Percentiles rank a stretch among this genome's conserved stretches.
Evolutionary conservation across 1,140 invertebrate genomes (phyloP).

Genomic region (Euborellia annulipes): DNA sequence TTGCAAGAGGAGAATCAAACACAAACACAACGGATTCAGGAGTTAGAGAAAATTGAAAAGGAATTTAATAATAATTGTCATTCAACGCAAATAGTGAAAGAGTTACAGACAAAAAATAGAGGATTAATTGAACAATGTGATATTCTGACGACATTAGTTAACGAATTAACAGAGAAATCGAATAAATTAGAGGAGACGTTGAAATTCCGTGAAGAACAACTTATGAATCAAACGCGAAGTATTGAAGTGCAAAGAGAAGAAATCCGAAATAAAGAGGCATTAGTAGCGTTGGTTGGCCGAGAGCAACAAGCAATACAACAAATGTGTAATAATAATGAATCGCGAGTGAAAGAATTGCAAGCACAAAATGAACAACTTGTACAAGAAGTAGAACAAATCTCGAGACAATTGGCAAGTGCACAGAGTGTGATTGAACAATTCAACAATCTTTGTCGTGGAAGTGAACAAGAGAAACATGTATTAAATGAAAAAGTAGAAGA

Average conservation of each 20-base stretch:
- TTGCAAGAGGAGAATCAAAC: not conserved
- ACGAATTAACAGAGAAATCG: slow-evolving; percentile 1
- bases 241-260: slow-evolving; percentile 11
- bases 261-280: slow-evolving; percentile 4
- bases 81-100: not conserved
- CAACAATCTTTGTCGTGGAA: slow-evolving; percentile 7
- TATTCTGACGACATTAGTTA: not conserved
- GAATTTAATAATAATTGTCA: too few species aligned
- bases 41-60: not conserved
- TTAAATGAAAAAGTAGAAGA: slow-evolving; percentile 3
- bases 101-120: not conserved
- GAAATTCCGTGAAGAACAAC: slow-evolving; percentile 8
- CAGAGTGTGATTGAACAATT: slow-evolving; percentile 7
- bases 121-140: not conserved
- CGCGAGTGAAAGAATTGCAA: slow-evolving; percentile 1
- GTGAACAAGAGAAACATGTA: slow-evolving; percentile 9
- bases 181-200: slow-evolving; percentile 7
- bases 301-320: too few species aligned
- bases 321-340: too few species aligned
- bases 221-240: slow-evolving; percentile 6
- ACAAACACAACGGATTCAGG: slow-evolving; percentile 1
- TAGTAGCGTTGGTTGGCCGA: not conserved
- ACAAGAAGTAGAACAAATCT: not conserved
- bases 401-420: slow-evolving; percentile 3
- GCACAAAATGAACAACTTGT: slow-evolving; percentile 1